These are phyloP conservation scores for Rotaria macrura DNA, from an alignment of 2,888 invertebrate species.

Conservation along the genomic window DNA sequence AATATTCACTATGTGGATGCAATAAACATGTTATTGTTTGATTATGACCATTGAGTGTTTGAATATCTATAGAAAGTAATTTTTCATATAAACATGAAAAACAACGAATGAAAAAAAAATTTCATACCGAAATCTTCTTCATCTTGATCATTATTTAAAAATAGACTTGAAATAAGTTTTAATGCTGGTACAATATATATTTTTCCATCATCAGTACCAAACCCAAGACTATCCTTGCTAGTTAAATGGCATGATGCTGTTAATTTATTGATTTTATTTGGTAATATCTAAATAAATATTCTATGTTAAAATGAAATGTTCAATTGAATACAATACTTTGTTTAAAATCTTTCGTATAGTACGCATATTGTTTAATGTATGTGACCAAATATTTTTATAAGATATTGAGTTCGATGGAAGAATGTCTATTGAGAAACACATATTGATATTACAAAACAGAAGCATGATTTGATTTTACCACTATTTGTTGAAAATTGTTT, in stretches of 20 bases:
- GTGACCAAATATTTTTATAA: not conserved
- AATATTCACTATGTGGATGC: slow-evolving; percentile 77
- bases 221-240: not conserved
- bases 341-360: not conserved
- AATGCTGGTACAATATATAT: not conserved
- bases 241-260: slow-evolving; percentile 12
- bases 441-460: too few relatives aligned
- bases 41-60: slow-evolving; percentile 74
- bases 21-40: slow-evolving; percentile 85
- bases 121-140: not conserved
- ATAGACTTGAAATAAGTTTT: not conserved
- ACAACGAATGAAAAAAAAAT: not conserved
- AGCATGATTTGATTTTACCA: not conserved
- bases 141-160: not conserved
- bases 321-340: slow-evolving; percentile 52
- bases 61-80: slow-evolving; percentile 60
- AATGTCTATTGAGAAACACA: not conserved
- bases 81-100: too few relatives aligned
- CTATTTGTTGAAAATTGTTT: not conserved
- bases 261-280: not conserved
- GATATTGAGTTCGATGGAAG: not conserved
- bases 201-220: slow-evolving; percentile 4
- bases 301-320: slow-evolving; percentile 44
- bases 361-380: not conserved
- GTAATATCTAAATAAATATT: not conserved